Base-by-base conservation (phyloP, 2,113 vertebrate species). In the Xenopus borealis region DNA sequence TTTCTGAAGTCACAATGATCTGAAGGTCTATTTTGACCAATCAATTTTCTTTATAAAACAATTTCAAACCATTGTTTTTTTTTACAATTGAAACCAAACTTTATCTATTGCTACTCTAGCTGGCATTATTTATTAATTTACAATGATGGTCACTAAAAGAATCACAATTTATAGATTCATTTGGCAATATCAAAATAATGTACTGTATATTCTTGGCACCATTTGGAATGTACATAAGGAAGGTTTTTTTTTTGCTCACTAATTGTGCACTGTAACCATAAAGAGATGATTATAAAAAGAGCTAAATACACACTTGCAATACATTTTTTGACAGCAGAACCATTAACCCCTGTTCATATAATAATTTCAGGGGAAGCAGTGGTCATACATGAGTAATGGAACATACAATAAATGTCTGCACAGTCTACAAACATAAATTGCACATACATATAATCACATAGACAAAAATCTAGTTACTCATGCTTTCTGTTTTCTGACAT, bases 401-500 rank as follows among this genome's bases (percentile, higher is more conserved):
- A 66, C 40, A 50, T 67, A 50, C 44, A 67, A 67, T 53, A 16
- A 76, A 55, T 23, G 12, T 8, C 44, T 52, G 46, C 66, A 76
- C 14, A 45, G 44, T 69, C 20, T 19, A 62, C 46, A 61, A 67
- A 75, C 66, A 74, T 74, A 67, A 59, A 50, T 18, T 27, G 20
- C 44, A 69, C 72, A 66, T 27, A 69, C 66, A 62, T 67, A 8
- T 50, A 62, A 52, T 63, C 66, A 69, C 47, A 3, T 16, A 69
- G 47, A 63, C 66, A 69, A 69, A 40, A 57, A 74, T 52, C 53
- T 59, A 58, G 19, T 44, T 46, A 64, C 40, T 57, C 73, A 76
- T 76, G 74, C 74, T 46, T 58, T 64, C 59, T 40, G 52, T 70
- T 70, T 77, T 53, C 18, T 27, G 17, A 70, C 16, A 63, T 69